Evolutionary conservation across 2,797 vertebrate species (phyloP).

Genomic region (Eulemur coronatus): DNA sequence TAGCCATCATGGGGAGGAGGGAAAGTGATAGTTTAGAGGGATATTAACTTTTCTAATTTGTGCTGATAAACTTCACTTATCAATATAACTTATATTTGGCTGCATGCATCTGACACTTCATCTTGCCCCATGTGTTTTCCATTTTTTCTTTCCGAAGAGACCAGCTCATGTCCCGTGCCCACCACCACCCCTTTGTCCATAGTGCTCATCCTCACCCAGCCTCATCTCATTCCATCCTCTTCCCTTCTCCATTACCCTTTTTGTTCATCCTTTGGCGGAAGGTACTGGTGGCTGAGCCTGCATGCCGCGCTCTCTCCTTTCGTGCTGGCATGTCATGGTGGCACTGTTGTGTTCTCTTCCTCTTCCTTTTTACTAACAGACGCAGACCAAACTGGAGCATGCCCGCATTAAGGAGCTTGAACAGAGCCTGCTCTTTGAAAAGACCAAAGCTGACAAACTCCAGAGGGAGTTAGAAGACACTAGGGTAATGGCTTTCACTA

Average conservation of each 20-base stretch:
- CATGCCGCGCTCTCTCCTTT: slow-evolving; percentile 89
- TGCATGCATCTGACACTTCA: slow-evolving; percentile 85
- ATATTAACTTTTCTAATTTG: slow-evolving; percentile 87
- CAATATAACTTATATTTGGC: slow-evolving; percentile 84
- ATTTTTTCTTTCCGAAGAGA: slow-evolving; percentile 59
- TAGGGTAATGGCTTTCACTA: slow-evolving; percentile 97
- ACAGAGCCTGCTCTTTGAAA: slow-evolving; percentile 99
- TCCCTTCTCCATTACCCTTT: slow-evolving; percentile 76
- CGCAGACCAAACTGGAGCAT: slow-evolving; percentile 99
- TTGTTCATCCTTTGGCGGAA: slow-evolving; percentile 85
- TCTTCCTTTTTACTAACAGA: slow-evolving; percentile 99
- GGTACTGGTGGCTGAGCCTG: slow-evolving; percentile 88
- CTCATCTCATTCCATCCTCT: slow-evolving; percentile 62
- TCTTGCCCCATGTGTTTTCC: slow-evolving; percentile 72
- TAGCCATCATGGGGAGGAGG: slow-evolving; percentile 24
- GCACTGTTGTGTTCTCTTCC: slow-evolving; percentile 99
- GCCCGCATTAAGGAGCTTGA: slow-evolving; percentile 99
- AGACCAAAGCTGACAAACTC: slow-evolving; percentile 99
- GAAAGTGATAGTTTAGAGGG: slow-evolving; percentile 64
- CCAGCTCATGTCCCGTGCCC: slow-evolving; percentile 69
- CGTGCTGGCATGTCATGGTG: slow-evolving; percentile 99
- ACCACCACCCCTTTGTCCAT: slow-evolving; percentile 74
- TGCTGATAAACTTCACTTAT: slow-evolving; percentile 86
- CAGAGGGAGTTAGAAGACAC: slow-evolving; percentile 99
- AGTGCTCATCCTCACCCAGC: slow-evolving; percentile 49